Evolutionary conservation across 1,140 invertebrate genomes (phyloP).

Genomic region (Trypoxylus dichotomus): DNA sequence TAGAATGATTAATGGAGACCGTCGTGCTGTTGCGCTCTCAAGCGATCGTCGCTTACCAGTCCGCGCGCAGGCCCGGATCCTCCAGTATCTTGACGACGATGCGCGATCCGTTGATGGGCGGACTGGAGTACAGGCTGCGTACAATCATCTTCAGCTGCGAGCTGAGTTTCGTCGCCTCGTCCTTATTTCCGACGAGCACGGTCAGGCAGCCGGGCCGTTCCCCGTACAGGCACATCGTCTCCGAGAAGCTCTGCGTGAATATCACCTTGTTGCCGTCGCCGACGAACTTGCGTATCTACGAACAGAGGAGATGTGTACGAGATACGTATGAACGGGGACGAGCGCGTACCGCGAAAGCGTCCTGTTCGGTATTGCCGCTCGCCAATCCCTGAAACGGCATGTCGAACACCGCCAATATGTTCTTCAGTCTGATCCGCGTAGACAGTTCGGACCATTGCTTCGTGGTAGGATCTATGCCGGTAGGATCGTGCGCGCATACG

Average conservation of each 20-base stretch:
- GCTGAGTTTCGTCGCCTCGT: slow-evolving; percentile 82
- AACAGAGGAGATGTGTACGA: slow-evolving; percentile 49
- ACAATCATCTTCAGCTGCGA: slow-evolving; percentile 97
- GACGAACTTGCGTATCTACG: slow-evolving; percentile 42
- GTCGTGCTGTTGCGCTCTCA: too few relatives aligned
- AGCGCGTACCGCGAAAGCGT: slow-evolving; percentile 82
- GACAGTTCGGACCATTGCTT: slow-evolving; percentile 86
- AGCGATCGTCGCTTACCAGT: slow-evolving; percentile 67
- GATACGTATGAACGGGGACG: too few relatives aligned
- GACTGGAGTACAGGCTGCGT: slow-evolving; percentile 96
- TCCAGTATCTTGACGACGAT: slow-evolving; percentile 85
- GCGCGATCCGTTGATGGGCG: slow-evolving; percentile 91
- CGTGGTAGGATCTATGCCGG: slow-evolving; percentile 87
- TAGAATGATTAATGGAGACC: too few relatives aligned
- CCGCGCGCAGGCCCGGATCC: slow-evolving; percentile 66
- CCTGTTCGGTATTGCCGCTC: slow-evolving; percentile 91
- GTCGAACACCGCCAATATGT: slow-evolving; percentile 91
- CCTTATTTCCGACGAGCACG: slow-evolving; percentile 74
- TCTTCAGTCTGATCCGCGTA: slow-evolving; percentile 73
- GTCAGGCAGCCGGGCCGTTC: slow-evolving; percentile 92
- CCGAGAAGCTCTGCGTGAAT: slow-evolving; percentile 94
- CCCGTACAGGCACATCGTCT: slow-evolving; percentile 93
- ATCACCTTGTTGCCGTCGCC: slow-evolving; percentile 89
- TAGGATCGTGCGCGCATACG: slow-evolving; percentile 97
- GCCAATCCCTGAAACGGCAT: slow-evolving; percentile 98